phyloP scores from a whole-genome alignment of 2,797 vertebrate genomes.

The Sebastiscus tertius region DNA sequence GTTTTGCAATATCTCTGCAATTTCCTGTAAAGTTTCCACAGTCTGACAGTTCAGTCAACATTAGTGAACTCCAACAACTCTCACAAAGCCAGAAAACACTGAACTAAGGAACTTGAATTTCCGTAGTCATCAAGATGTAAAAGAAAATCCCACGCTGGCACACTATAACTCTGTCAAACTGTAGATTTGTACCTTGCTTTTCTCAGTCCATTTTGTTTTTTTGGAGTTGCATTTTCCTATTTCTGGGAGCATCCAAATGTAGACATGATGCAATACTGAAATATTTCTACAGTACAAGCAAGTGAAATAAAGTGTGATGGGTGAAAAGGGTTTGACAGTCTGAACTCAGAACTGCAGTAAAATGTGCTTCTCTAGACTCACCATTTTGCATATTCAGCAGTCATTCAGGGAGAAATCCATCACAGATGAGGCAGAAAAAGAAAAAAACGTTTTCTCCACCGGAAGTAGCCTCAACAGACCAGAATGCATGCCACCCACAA shows the following conservation, averaged over 20 bases:
- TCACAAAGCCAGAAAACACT: not conserved
- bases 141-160: not conserved
- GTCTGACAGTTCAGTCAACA: conserved; percentile 50
- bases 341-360: conserved; percentile 7
- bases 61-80: conserved; percentile 30
- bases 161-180: not conserved
- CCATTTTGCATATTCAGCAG: conserved; percentile 43
- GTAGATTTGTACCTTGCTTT: not conserved
- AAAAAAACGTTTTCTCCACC: not conserved
- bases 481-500: not conserved
- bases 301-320: conserved; percentile 7
- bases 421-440: not conserved
- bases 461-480: conserved; percentile 1
- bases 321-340: conserved; percentile 7
- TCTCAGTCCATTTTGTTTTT: conserved; percentile 2
- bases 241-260: conserved; percentile 1
- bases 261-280: not conserved
- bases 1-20: conserved; percentile 43
- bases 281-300: not conserved
- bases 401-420: conserved; percentile 43
- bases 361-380: not conserved
- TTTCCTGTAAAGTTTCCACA: conserved; percentile 22
- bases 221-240: not conserved
- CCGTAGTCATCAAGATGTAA: not conserved
- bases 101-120: conserved; percentile 4